These are phyloP conservation scores for Tenrec ecaudatus DNA, from an alignment of 2,113 vertebrate species.

Conservation along the genomic window DNA sequence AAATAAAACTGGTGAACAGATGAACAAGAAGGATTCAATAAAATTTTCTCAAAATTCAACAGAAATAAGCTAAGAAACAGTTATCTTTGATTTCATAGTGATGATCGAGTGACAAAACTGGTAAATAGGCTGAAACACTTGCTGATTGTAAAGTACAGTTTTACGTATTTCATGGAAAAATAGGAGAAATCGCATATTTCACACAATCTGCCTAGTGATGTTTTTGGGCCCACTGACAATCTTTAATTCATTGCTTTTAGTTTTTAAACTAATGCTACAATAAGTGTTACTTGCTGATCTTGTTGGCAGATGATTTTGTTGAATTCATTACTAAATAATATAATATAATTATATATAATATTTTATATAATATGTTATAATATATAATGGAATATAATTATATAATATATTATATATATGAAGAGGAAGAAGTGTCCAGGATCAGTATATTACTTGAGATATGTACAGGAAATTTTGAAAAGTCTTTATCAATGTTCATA, in stretches of 20 bases:
- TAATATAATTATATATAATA: too few species aligned
- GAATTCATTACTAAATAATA: neutral
- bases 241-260: neutral
- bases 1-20: neutral
- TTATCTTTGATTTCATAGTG: neutral
- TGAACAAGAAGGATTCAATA: neutral
- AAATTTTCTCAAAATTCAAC: neutral
- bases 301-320: neutral
- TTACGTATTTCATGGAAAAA: neutral
- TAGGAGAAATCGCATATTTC: neutral
- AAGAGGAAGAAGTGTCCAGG: neutral
- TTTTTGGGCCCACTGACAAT: neutral
- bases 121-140: neutral
- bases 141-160: neutral
- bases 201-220: neutral
- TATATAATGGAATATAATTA: too few species aligned
- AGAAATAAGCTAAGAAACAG: neutral
- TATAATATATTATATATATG: neutral
- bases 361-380: neutral
- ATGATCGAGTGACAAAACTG: neutral
- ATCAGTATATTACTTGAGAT: neutral
- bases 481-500: neutral
- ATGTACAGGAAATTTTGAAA: neutral
- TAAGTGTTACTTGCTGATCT: too few species aligned
- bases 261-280: neutral